These are phyloP conservation scores for Aphaenogaster ashmeadi DNA, from an alignment of 1,140 invertebrate genomes.

Conservation along the genomic window DNA sequence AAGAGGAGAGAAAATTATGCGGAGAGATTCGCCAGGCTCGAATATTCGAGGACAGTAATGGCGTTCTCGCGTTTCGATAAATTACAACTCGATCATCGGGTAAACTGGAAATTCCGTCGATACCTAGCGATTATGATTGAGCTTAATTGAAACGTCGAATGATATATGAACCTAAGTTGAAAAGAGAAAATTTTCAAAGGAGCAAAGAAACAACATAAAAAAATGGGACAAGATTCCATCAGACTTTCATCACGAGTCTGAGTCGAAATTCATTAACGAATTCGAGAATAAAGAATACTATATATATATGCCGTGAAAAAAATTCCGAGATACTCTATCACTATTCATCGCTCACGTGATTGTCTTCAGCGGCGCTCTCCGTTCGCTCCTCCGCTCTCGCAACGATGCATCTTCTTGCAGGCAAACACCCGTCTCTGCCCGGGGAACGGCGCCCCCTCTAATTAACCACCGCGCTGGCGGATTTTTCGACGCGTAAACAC, in stretches of 20 bases:
- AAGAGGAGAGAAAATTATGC: constrained; percentile 48
- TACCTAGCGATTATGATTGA: not conserved
- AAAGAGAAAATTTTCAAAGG: not conserved
- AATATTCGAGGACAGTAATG: constrained; percentile 26
- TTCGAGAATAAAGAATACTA: not conserved
- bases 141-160: constrained; percentile 3
- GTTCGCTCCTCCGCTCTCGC: not conserved
- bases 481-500: constrained; percentile 61
- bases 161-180: not conserved
- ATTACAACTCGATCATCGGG: constrained; percentile 7
- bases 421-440: not conserved
- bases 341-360: constrained; percentile 20
- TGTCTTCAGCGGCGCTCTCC: constrained; percentile 10
- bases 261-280: not conserved
- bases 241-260: not conserved
- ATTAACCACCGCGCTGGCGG: constrained; percentile 42
- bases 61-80: constrained; percentile 17
- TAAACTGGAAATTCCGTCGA: not conserved
- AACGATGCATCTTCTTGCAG: constrained; percentile 27
- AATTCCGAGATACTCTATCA: not conserved
- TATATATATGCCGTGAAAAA: too few relatives aligned
- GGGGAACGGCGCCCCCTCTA: constrained; percentile 46
- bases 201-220: not conserved
- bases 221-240: not conserved
- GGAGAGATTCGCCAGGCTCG: constrained; percentile 5